These are phyloP conservation scores for Chaetops frenatus DNA, from an alignment of 2,113 vertebrate genomes.

Conservation along the genomic window DNA sequence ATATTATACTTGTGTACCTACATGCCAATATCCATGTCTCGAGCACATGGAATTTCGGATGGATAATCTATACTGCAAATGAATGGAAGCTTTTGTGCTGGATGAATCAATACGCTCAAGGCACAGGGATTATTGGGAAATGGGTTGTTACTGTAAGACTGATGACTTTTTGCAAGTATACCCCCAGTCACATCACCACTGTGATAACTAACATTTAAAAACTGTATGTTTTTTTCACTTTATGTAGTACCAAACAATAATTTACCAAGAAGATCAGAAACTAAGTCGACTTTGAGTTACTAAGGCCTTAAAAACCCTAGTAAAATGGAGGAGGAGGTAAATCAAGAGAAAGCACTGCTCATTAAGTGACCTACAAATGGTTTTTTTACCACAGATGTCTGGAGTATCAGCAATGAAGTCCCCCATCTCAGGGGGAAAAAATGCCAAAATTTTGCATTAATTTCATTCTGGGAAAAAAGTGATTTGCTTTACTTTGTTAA, in stretches of 20 bases:
- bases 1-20: neutral
- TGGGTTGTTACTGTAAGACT: neutral
- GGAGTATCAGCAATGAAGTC: neutral
- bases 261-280: neutral
- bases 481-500: neutral
- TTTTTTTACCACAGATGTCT: neutral
- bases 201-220: neutral
- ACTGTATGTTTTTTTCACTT: neutral
- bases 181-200: neutral
- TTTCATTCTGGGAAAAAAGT: neutral
- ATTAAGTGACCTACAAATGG: accelerated
- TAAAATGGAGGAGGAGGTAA: neutral
- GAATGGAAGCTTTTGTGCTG: slow-evolving; percentile 8
- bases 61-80: slow-evolving; percentile 8
- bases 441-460: neutral
- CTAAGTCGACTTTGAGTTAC: neutral
- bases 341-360: neutral
- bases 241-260: neutral
- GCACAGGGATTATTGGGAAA: slow-evolving; percentile 37
- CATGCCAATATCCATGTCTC: neutral
- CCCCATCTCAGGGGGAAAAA: neutral
- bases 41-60: slow-evolving; percentile 10
- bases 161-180: slow-evolving; percentile 8
- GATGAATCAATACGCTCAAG: slow-evolving; percentile 25
- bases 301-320: neutral